Evolutionary conservation across 2,888 invertebrate species (phyloP).

Genomic region (Asteroscopus sphinx): DNA sequence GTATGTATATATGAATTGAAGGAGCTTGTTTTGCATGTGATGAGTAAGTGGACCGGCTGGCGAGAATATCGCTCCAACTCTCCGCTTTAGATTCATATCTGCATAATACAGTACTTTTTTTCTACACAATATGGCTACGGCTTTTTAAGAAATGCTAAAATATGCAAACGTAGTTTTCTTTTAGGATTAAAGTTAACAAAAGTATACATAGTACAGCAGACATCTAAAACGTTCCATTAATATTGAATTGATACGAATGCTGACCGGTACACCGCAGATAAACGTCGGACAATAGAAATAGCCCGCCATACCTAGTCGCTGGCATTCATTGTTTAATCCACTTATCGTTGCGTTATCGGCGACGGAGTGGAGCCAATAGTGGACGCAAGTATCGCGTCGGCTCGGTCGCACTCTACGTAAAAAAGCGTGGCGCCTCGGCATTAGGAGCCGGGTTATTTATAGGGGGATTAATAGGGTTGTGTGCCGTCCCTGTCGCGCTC

Average conservation of each 20-base stretch:
- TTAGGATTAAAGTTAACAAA: not conserved
- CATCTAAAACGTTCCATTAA: conserved; percentile 40
- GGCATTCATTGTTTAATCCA: conserved; percentile 51
- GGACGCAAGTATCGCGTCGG: conserved; percentile 67
- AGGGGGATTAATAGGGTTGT: conserved; percentile 72
- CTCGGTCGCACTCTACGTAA: conserved; percentile 65
- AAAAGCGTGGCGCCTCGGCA: conserved; percentile 83
- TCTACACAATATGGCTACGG: not conserved
- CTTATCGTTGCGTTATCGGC: conserved; percentile 49
- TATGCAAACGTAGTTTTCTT: not conserved
- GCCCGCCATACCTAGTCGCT: conserved; percentile 21
- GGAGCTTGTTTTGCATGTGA: conserved; percentile 21
- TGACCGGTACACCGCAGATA: conserved; percentile 24
- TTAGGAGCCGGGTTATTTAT: conserved; percentile 84
- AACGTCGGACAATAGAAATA: conserved; percentile 17
- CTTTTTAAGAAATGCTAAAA: not conserved
- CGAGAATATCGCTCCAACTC: conserved; percentile 6
- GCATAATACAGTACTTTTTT: conserved; percentile 1
- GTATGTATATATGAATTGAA: conserved; percentile 23
- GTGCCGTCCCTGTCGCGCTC: conserved; percentile 61
- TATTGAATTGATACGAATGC: conserved; percentile 22
- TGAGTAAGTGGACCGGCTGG: conserved; percentile 11
- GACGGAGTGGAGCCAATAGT: conserved; percentile 19
- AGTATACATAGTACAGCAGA: not conserved
- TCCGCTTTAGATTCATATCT: conserved; percentile 3